Percentiles rank a stretch among this genome's conserved stretches.
phyloP scores from a whole-genome alignment of 2,888 invertebrate genomes.

The Chalcis sispes region DNA sequence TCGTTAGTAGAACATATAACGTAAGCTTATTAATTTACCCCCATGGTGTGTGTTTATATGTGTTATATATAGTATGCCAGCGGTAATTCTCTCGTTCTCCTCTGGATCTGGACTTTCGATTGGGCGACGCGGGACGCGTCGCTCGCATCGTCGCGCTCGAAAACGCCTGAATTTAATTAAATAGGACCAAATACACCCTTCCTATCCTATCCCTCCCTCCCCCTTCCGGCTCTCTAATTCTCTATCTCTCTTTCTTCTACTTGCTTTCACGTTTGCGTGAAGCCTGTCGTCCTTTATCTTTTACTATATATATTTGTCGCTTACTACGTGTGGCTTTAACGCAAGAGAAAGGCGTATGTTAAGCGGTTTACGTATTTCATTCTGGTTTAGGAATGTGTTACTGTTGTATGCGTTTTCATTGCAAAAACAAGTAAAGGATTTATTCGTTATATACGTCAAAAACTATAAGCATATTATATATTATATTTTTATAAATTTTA shows the following conservation, averaged over 20 bases:
- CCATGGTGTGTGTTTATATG: constrained; percentile 4
- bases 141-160: constrained; percentile 62
- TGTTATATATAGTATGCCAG: constrained; percentile 32
- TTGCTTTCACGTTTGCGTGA: too few species aligned
- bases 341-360: too few species aligned
- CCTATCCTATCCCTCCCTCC: neutral
- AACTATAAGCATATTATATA: too few species aligned
- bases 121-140: constrained; percentile 50
- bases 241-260: too few species aligned
- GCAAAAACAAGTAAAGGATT: too few species aligned
- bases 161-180: constrained; percentile 75
- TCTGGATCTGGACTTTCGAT: constrained; percentile 32
- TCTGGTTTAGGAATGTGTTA: too few species aligned
- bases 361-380: too few species aligned
- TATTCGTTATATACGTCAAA: too few species aligned
- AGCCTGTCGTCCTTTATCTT: constrained; percentile 17
- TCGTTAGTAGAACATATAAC: constrained; percentile 8
- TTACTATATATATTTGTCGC: neutral
- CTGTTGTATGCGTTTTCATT: too few species aligned
- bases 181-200: constrained; percentile 59
- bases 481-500: too few species aligned
- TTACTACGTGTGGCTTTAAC: too few species aligned
- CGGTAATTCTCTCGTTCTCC: constrained; percentile 49
- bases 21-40: constrained; percentile 47
- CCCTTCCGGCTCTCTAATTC: constrained; percentile 25